A percentile compares a stretch with the other conserved stretches of the same genome.
Evolutionary conservation across 2,113 vertebrate species (phyloP).

Genomic region (Sylvia atricapilla): DNA sequence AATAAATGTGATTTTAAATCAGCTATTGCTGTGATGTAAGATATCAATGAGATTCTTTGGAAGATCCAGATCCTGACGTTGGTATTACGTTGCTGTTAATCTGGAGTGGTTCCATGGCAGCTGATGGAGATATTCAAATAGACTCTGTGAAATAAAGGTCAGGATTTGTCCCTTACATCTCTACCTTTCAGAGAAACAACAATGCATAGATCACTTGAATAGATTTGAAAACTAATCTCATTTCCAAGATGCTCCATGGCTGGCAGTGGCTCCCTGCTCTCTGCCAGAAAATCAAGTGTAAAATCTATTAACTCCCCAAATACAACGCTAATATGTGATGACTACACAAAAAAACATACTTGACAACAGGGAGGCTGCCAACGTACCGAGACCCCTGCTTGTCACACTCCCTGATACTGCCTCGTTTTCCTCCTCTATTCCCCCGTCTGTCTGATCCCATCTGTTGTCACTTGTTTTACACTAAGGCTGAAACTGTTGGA

Average conservation of each 20-base stretch:
- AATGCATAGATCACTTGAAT: not conserved
- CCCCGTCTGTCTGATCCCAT: constrained; percentile 51
- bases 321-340: not conserved
- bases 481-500: not conserved
- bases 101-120: not conserved
- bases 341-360: not conserved
- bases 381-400: not conserved
- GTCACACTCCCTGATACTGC: constrained; percentile 1
- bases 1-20: not conserved
- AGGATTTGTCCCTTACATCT: not conserved
- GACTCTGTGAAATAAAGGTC: not conserved
- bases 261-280: not conserved
- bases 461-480: constrained; percentile 30
- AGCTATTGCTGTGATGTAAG: not conserved
- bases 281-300: not conserved
- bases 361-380: not conserved
- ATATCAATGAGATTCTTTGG: not conserved
- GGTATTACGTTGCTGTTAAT: not conserved
- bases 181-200: not conserved
- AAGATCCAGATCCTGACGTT: not conserved
- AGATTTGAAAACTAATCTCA: not conserved
- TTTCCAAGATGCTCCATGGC: not conserved
- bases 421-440: not conserved
- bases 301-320: constrained; percentile 15
- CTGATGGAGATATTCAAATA: not conserved